phyloP scores from a whole-genome alignment of 23 tunicate genomes.

The Botrylloides violaceus region DNA sequence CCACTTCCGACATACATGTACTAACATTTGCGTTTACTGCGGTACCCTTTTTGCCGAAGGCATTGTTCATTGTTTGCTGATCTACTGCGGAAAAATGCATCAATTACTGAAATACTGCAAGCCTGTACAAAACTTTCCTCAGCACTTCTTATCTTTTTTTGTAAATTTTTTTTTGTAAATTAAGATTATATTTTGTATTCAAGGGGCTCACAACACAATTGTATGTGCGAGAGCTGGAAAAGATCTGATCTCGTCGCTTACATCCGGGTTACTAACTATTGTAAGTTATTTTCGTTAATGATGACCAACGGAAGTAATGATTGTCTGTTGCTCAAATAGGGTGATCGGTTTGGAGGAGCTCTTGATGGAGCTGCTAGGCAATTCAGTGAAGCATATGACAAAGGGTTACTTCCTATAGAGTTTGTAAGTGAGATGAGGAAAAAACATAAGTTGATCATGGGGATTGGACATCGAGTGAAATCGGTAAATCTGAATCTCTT shows the following conservation, averaged over 20 bases:
- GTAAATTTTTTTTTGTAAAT: too few species aligned
- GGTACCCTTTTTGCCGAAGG: too few species aligned
- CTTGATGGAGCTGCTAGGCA: slow-evolving; percentile 96
- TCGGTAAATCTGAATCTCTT: slow-evolving; percentile 61
- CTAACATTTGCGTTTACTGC: too few species aligned
- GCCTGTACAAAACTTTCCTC: too few species aligned
- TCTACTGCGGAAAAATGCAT: too few species aligned
- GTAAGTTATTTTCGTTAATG: too few species aligned
- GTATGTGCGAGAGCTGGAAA: slow-evolving; percentile 99
- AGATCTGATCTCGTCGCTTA: slow-evolving; percentile 86
- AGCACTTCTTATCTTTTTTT: too few species aligned
- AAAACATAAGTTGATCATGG: slow-evolving; percentile 93
- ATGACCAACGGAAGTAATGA: too few species aligned
- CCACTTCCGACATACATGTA: too few species aligned
- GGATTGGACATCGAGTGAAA: slow-evolving; percentile 99
- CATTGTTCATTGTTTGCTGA: too few species aligned
- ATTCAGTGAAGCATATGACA: slow-evolving; percentile 82
- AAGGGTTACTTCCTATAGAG: slow-evolving; percentile 75
- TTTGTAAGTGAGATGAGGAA: slow-evolving; percentile 96
- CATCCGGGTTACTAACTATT: slow-evolving; percentile 93
- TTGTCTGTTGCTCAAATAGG: slow-evolving; percentile 36
- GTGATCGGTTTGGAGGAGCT: slow-evolving; percentile 97
- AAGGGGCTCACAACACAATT: slow-evolving; percentile 99
- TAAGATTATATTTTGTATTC: not conserved
- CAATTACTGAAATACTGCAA: too few species aligned